phyloP scores from a whole-genome alignment of 2,888 invertebrate genomes.

The Sceliomorpha sp. region DNA sequence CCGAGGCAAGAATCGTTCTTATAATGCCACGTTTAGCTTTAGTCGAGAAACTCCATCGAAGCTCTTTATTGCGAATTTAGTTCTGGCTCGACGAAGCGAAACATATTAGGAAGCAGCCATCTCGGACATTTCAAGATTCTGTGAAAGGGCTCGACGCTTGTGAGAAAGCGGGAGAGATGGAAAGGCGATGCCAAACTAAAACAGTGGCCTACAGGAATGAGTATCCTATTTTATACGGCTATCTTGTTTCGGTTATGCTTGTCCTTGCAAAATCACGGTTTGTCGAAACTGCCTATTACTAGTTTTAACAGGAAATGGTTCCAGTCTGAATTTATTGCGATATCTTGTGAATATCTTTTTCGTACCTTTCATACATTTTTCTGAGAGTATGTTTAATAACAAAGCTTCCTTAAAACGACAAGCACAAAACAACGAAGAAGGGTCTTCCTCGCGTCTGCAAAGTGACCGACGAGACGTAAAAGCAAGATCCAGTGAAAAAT shows the following conservation, averaged over 20 bases:
- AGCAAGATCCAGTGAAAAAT: slow-evolving; percentile 31
- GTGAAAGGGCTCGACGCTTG: slow-evolving; percentile 46
- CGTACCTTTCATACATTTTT: neutral
- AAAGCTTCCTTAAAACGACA: too few species aligned
- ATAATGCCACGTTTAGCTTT: too few species aligned
- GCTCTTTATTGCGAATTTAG: slow-evolving; percentile 41
- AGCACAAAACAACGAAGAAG: neutral
- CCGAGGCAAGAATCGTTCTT: too few species aligned
- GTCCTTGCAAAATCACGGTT: too few species aligned
- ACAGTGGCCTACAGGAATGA: too few species aligned
- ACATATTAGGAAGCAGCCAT: slow-evolving; percentile 27
- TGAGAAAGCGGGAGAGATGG: slow-evolving; percentile 39
- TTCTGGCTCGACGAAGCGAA: slow-evolving; percentile 42
- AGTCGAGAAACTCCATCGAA: slow-evolving; percentile 4
- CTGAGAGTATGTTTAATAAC: neutral
- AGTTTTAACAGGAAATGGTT: too few species aligned
- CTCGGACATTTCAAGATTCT: slow-evolving; percentile 42
- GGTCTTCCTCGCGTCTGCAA: neutral
- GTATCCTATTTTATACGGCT: too few species aligned
- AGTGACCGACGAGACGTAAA: slow-evolving; percentile 14
- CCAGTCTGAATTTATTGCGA: too few species aligned
- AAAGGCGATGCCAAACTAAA: too few species aligned
- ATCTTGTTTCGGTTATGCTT: too few species aligned
- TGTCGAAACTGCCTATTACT: too few species aligned
- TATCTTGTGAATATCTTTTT: too few species aligned